Conservation (phyloP, 2,113 vertebrate species). For the Marmota flaviventris region DNA sequence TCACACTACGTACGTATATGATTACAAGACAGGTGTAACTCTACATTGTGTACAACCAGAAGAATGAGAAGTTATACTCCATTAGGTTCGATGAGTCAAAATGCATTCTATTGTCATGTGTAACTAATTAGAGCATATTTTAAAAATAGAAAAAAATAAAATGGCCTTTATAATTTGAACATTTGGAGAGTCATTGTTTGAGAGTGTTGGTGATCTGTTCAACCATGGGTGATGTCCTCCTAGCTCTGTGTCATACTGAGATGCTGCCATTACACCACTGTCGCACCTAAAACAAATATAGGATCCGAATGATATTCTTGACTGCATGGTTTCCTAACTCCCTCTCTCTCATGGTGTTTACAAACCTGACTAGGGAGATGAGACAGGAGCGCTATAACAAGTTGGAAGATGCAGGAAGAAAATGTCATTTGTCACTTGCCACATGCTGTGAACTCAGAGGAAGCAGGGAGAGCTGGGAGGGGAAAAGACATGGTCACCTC, state of each 20-base stretch:
- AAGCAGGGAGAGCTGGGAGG: neutral
- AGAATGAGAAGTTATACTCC: too few relatives aligned
- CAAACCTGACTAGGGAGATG: neutral
- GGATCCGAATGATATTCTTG: neutral
- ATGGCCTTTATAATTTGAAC: neutral
- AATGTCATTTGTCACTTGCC: neutral
- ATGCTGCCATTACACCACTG: neutral
- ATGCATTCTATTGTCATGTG: too few relatives aligned
- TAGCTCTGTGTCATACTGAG: neutral
- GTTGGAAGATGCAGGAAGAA: slow-evolving; percentile 9
- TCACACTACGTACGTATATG: too few relatives aligned
- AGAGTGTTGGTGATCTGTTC: neutral
- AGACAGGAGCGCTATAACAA: neutral
- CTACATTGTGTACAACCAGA: too few relatives aligned
- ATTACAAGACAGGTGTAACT: too few relatives aligned
- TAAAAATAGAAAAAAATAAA: neutral
- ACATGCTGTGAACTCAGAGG: neutral
- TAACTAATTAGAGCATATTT: too few relatives aligned
- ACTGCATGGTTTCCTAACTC: neutral
- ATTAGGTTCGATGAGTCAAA: too few relatives aligned
- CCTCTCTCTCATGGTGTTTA: neutral
- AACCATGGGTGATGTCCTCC: neutral
- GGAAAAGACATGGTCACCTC: too few relatives aligned
- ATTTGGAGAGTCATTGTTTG: neutral
- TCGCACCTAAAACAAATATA: neutral